Evolutionary conservation across 2,888 invertebrate species (phyloP), one percentile per base, ranked within the genome.

Genomic region (Dascillus cervinus): DNA sequence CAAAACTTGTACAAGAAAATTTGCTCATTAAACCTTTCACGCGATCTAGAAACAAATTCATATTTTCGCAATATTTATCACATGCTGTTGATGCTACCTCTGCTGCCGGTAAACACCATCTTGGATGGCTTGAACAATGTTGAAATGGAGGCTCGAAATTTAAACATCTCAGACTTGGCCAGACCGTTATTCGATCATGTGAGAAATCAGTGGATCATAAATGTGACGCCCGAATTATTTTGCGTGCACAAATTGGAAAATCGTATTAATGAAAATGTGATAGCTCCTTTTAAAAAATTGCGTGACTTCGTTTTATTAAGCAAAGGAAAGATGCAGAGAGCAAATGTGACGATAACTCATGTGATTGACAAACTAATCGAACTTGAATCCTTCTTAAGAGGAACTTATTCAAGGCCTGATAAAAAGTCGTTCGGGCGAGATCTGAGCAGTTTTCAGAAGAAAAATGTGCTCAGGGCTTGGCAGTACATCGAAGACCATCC

Each of bases 1-100:
- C 60, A 60, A 43, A 61, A 62, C 36, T 37, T 63, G 19, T 63
- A 63, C 42, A 62, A 62, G 37, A 58, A 59, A 45, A 49, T 61
- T 3, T 63, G 63, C 38, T 43, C 50, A 1, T 41, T 61, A 11
- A 51, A 56, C 22, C 37, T 62, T 11, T 47, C 58, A 0, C 48
- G 50, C 23, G 58, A 60, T 26, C 33, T 63, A 11, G 63, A 63
- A 37, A 50, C 54, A 1, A 60, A 61, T 21, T 50, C 59, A 1
- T 54, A 50, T 31, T 61, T 62, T 36, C 32, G 60, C 6, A 61
- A 55, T 29, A 48, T 63, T 8, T 63, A 61, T 33, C 60, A 63
- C 43, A 62, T 62, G 62, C 29, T 63, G 6, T 30, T 63, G 6
- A 63, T 63, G 62, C 39, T 63, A 10, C 63, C 63, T 0, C 39